Evolutionary conservation across 2,797 vertebrate genomes (phyloP).

Genomic region (Lagorchestes hirsutus): DNA sequence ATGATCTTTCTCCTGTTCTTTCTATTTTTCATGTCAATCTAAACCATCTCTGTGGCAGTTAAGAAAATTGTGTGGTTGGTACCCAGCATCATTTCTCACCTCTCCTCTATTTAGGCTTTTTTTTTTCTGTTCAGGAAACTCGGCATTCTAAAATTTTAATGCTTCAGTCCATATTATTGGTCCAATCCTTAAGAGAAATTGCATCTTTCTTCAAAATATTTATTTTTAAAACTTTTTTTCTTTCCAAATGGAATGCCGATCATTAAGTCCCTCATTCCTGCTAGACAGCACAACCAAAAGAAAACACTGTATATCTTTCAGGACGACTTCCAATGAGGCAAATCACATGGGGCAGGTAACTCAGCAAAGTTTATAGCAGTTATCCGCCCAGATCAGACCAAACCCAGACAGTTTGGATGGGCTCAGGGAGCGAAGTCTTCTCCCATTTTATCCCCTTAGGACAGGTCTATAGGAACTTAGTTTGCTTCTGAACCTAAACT

Average conservation of each 20-base stretch:
- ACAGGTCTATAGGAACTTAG: background rate
- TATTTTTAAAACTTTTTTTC: slow-evolving; percentile 32
- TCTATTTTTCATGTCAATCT: slow-evolving; percentile 69
- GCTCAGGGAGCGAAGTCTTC: background rate
- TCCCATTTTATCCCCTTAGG: background rate
- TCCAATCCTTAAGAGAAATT: slow-evolving; percentile 27
- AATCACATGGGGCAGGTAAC: background rate
- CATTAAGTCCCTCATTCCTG: background rate
- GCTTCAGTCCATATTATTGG: background rate
- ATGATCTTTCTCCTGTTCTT: slow-evolving; percentile 65
- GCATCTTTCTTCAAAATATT: slow-evolving; percentile 19
- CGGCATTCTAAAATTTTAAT: slow-evolving; percentile 47
- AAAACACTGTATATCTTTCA: background rate
- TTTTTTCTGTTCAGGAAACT: slow-evolving; percentile 31
- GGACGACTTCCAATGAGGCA: background rate
- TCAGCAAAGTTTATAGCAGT: background rate
- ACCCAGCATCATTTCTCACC: slow-evolving; percentile 26
- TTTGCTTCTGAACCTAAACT: background rate
- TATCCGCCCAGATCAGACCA: background rate
- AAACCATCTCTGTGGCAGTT: slow-evolving; percentile 58
- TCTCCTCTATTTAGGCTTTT: slow-evolving; percentile 51
- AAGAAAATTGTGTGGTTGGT: slow-evolving; percentile 52
- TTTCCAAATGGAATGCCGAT: background rate
- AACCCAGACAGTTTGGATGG: background rate
- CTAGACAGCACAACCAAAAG: background rate